These are phyloP conservation scores for Gymnothorax javanicus DNA, from an alignment of 2,797 vertebrate genomes.

Conservation along the genomic window DNA sequence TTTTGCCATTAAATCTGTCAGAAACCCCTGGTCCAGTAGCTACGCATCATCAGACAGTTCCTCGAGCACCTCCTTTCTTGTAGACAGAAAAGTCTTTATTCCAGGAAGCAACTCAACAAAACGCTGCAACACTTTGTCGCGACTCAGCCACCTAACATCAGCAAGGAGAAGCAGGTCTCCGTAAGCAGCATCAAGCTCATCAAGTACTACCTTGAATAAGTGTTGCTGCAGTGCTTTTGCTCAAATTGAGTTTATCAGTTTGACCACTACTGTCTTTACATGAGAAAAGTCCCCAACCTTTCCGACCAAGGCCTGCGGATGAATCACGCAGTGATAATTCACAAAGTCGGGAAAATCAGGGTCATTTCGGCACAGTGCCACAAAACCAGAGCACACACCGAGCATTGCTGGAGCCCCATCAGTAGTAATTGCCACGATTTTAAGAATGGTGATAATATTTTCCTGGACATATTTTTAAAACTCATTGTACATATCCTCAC, in stretches of 20 bases:
- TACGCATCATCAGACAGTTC: conserved; percentile 36
- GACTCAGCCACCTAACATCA: conserved; percentile 27
- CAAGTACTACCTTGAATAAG: conserved; percentile 27
- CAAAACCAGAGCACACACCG: no score
- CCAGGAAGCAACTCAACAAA: conserved; percentile 23
- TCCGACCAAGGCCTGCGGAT: no score
- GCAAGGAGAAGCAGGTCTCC: conserved; percentile 30
- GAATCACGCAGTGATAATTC: no score
- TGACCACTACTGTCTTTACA: conserved; percentile 20
- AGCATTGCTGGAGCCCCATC: no score
- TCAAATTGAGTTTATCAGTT: conserved; percentile 24
- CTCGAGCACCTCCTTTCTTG: conserved; percentile 33
- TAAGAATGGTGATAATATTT: no score
- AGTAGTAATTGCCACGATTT: no score
- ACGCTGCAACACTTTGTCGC: not conserved
- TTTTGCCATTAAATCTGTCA: conserved; percentile 34
- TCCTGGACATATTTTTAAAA: no score
- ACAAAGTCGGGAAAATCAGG: no score
- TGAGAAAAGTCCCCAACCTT: conserved; percentile 13
- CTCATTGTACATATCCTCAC: no score
- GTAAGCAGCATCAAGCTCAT: conserved; percentile 27
- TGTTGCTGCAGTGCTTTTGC: conserved; percentile 29
- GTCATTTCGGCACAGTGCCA: no score
- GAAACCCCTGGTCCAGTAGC: conserved; percentile 36
- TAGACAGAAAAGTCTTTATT: conserved; percentile 8